phyloP scores from a whole-genome alignment of 2,797 vertebrate genomes.

The Enteromius mattozi region DNA sequence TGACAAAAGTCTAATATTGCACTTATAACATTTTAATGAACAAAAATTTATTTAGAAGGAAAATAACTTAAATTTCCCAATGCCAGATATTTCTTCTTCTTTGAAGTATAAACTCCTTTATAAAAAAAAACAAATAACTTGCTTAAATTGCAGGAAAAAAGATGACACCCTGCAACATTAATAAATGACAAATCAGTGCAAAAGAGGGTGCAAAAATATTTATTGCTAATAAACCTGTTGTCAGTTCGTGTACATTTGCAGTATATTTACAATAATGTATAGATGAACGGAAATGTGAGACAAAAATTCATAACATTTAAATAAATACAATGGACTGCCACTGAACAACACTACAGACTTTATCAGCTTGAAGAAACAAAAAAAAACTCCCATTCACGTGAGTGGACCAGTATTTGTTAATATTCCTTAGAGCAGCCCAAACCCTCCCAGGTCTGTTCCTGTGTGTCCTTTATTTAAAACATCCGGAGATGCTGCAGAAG shows the following conservation, averaged over 20 bases:
- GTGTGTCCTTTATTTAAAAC: slow-evolving; percentile 51
- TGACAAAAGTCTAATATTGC: neutral
- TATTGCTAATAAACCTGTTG: slow-evolving; percentile 89
- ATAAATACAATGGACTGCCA: slow-evolving; percentile 86
- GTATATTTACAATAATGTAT: slow-evolving; percentile 87
- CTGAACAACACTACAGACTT: slow-evolving; percentile 78
- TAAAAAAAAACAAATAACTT: no score
- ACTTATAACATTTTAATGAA: no score
- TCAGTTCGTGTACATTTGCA: slow-evolving; percentile 86
- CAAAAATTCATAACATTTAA: slow-evolving; percentile 80
- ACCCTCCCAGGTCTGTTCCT: slow-evolving; percentile 64
- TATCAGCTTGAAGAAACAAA: slow-evolving; percentile 66
- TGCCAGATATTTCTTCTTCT: neutral
- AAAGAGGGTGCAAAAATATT: slow-evolving; percentile 89
- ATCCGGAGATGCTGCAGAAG: slow-evolving; percentile 54
- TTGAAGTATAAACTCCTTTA: neutral
- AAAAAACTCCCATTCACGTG: slow-evolving; percentile 67
- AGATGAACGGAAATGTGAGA: slow-evolving; percentile 81
- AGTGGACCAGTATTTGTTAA: slow-evolving; percentile 71
- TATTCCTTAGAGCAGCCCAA: slow-evolving; percentile 68
- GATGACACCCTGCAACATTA: neutral
- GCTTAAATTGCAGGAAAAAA: no score
- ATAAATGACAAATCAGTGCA: neutral
- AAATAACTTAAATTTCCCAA: neutral
- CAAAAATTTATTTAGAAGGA: neutral